Conservation (phyloP, 2,113 vertebrate genomes). For the Hippolais icterina region DNA sequence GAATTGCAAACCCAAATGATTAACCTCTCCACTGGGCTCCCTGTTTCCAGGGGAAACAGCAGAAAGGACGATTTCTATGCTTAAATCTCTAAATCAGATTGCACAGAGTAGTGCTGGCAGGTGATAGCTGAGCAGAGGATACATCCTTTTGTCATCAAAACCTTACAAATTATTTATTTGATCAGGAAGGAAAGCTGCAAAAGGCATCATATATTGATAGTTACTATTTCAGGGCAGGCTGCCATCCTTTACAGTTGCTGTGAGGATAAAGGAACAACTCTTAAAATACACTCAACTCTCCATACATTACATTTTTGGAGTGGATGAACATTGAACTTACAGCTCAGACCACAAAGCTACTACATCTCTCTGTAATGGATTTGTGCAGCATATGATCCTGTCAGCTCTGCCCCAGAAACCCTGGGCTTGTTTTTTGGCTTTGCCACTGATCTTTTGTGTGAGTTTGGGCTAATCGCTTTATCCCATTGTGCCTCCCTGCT, state of each 20-base stretch:
- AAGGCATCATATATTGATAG: conserved; percentile 74
- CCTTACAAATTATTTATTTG: conserved; percentile 83
- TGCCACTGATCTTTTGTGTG: neutral
- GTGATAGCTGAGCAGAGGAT: conserved; percentile 67
- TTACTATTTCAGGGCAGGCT: conserved; percentile 54
- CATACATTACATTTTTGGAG: conserved; percentile 2
- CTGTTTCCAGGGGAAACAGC: conserved; percentile 72
- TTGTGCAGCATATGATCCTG: conserved; percentile 8
- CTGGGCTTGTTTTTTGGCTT: conserved; percentile 34
- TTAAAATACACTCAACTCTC: conserved; percentile 61
- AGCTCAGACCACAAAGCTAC: conserved; percentile 56
- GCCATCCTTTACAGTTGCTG: conserved; percentile 61
- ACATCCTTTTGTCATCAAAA: conserved; percentile 77
- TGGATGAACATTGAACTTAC: conserved; percentile 45
- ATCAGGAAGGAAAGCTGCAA: conserved; percentile 66
- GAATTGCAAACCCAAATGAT: conserved; percentile 77
- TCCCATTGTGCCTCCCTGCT: neutral
- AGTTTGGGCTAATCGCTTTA: conserved; percentile 28
- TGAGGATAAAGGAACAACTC: conserved; percentile 63
- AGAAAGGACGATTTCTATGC: conserved; percentile 69
- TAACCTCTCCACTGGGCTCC: conserved; percentile 67
- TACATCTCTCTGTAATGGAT: conserved; percentile 48
- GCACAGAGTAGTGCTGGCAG: conserved; percentile 62
- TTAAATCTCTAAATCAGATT: conserved; percentile 74
- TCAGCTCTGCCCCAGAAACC: conserved; percentile 32